phyloP scores from a whole-genome alignment of 1,140 invertebrate genomes.

The Drosophila sproati region DNA sequence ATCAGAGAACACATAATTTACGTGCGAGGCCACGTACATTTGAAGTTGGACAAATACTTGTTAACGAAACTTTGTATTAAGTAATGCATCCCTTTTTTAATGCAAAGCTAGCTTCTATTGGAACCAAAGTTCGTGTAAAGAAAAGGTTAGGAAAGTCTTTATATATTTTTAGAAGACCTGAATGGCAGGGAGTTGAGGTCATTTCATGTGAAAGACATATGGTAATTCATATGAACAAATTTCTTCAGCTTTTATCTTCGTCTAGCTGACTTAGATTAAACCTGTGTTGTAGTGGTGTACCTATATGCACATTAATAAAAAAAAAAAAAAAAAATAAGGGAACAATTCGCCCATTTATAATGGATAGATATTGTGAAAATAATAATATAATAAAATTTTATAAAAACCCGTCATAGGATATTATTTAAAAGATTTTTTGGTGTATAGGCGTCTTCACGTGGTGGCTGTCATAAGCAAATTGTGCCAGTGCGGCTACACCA shows the following conservation, averaged over 20 bases:
- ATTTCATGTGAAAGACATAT: conserved; percentile 11
- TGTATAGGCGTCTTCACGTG: no score
- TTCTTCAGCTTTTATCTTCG: conserved; percentile 6
- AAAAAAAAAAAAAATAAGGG: no score
- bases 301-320: no score
- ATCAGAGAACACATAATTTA: conserved; percentile 5
- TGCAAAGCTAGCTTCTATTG: conserved; percentile 7
- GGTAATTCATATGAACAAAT: background rate
- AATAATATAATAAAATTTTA: no score
- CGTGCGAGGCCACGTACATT: background rate
- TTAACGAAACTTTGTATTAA: conserved; percentile 5
- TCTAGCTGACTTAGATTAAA: no score
- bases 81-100: conserved; percentile 7
- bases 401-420: no score
- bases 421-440: no score
- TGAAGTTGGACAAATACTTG: conserved; percentile 4
- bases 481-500: no score
- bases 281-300: no score
- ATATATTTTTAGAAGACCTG: background rate
- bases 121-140: background rate
- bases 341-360: no score
- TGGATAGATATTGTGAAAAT: no score
- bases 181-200: conserved; percentile 4
- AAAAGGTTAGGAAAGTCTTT: background rate
- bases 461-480: no score